phyloP scores from a whole-genome alignment of 2,888 invertebrate genomes.

The Callyntrura sp. region DNA sequence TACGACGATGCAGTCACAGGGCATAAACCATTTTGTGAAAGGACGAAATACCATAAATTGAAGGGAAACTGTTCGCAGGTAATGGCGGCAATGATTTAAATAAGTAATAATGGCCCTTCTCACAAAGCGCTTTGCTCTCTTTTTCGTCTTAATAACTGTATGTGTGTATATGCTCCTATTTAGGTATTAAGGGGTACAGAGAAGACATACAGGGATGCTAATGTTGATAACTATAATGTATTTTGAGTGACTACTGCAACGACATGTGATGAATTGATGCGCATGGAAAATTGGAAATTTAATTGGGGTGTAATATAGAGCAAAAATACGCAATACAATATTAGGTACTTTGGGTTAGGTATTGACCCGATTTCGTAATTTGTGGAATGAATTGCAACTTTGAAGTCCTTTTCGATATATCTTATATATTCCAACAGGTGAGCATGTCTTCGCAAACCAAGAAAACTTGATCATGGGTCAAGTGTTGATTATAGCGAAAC shows the following conservation, averaged over 20 bases:
- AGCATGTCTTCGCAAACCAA: too few species aligned
- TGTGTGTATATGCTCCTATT: not conserved
- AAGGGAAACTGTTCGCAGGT: constrained; percentile 12
- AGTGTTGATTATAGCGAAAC: not conserved
- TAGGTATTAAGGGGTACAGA: not conserved
- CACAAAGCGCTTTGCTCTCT: constrained; percentile 24
- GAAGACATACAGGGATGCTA: not conserved
- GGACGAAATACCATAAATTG: constrained; percentile 28
- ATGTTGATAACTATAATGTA: not conserved
- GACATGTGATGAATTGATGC: not conserved
- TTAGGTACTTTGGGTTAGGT: too few species aligned
- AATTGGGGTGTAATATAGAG: not conserved
- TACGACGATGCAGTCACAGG: not conserved
- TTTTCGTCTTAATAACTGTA: not conserved
- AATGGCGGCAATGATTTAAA: constrained; percentile 13
- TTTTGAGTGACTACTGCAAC: not conserved
- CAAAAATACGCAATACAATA: too few species aligned
- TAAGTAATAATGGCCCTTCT: constrained; percentile 25
- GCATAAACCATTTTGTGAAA: constrained; percentile 18
- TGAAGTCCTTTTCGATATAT: too few species aligned
- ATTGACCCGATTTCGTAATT: too few species aligned
- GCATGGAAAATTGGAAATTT: not conserved
- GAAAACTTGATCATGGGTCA: not conserved
- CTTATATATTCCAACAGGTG: too few species aligned
- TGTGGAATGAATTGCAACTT: too few species aligned